Evolutionary conservation across 1,140 invertebrate genomes (phyloP).

Genomic region (Odontomachus brunneus): DNA sequence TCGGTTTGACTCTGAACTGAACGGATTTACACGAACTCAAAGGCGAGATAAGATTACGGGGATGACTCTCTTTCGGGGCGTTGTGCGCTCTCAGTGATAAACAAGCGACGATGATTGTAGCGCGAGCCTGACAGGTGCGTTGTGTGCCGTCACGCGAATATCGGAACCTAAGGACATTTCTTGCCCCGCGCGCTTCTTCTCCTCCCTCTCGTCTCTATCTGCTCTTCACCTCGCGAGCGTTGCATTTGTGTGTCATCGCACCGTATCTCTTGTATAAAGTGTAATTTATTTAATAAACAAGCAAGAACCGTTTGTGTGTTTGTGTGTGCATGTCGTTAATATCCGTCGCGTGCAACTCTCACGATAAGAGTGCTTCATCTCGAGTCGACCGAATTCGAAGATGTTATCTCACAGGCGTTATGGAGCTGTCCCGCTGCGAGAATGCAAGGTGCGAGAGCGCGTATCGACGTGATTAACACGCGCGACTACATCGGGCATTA

Average conservation of each 20-base stretch:
- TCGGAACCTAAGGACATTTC: slow-evolving; percentile 47
- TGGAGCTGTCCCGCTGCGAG: slow-evolving; percentile 4
- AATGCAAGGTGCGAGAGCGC: background rate
- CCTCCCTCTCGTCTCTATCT: background rate
- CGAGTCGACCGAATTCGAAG: too few species aligned
- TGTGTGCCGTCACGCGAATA: slow-evolving; percentile 51
- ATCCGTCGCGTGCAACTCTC: too few species aligned
- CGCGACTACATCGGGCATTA: slow-evolving; percentile 29
- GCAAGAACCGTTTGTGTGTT: too few species aligned
- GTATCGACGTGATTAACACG: slow-evolving; percentile 28
- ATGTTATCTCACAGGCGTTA: background rate
- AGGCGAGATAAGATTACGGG: background rate
- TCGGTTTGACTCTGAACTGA: too few species aligned
- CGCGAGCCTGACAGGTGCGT: slow-evolving; percentile 34
- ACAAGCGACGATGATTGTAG: slow-evolving; percentile 50
- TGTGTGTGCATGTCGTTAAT: too few species aligned
- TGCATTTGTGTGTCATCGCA: too few species aligned
- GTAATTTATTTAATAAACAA: too few species aligned
- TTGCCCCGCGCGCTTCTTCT: slow-evolving; percentile 32
- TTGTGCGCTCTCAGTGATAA: slow-evolving; percentile 23
- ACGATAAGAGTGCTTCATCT: too few species aligned
- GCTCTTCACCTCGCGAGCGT: background rate
- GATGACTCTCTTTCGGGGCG: slow-evolving; percentile 10
- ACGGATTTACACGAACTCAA: background rate
- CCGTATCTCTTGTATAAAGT: too few species aligned